Evolutionary conservation across 2,888 invertebrate species (phyloP).

Genomic region (Bimastos eiseni): DNA sequence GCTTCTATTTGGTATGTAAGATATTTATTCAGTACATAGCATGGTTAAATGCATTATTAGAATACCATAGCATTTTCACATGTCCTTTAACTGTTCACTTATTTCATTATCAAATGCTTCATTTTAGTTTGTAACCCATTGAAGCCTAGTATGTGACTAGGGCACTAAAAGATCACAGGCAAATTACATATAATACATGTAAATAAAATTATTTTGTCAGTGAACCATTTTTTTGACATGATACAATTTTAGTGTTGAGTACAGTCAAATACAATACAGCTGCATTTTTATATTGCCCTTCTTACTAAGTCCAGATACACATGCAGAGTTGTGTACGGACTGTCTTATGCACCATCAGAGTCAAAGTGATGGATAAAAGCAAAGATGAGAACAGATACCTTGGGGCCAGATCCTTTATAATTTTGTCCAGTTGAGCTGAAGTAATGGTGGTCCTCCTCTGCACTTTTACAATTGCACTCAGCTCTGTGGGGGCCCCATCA

Average conservation of each 20-base stretch:
- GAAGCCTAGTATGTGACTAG: neutral
- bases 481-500: slow-evolving; percentile 58
- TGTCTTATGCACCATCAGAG: too few relatives aligned
- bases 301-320: too few relatives aligned
- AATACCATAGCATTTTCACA: too few relatives aligned
- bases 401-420: slow-evolving; percentile 23
- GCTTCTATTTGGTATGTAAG: neutral
- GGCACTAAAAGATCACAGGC: neutral
- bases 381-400: neutral
- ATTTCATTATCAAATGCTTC: neutral
- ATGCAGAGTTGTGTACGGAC: too few relatives aligned
- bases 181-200: too few relatives aligned
- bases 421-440: slow-evolving; percentile 28
- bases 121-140: neutral
- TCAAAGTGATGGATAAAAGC: too few relatives aligned
- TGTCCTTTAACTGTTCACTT: too few relatives aligned
- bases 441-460: slow-evolving; percentile 50
- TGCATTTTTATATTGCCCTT: too few relatives aligned
- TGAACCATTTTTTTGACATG: too few relatives aligned
- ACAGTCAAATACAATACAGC: too few relatives aligned
- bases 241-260: too few relatives aligned
- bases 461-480: slow-evolving; percentile 53
- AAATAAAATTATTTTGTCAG: too few relatives aligned
- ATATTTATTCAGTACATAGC: neutral
- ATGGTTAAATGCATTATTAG: neutral